Evolutionary conservation across 2,113 vertebrate genomes (phyloP), one percentile per base, ranked within the genome.

Genomic region (Vulpes vulpes): DNA sequence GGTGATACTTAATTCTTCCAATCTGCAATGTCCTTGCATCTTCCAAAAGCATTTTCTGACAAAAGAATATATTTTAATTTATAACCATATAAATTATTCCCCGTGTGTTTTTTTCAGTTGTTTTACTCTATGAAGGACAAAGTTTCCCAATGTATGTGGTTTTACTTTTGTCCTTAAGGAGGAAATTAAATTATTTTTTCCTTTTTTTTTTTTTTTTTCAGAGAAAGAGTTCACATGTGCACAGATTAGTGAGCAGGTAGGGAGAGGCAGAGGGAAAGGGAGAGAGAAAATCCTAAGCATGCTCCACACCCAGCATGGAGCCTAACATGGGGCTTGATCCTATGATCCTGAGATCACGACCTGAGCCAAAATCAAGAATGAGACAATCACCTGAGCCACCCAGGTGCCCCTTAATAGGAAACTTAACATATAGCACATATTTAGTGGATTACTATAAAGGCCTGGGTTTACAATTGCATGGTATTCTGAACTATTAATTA

Each of bases 31-130:
- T 20, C 84, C 90, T 80, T 80, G 2, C 79, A 53, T 76, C 23
- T 74, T 83, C 38, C 38, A 80, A 30, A 27, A 93, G 74, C 43
- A 76, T 93, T 94, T 96, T 93, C 38, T 74, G 64, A 84, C 38
- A 55, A 74, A 89, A 92, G 2, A 62, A 67, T 71, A 27, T 17
- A 43, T 84, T 80, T 91, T 83, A 91, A 43, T 89, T 93, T 93
- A 5, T 43, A 74, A 25, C 3, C 11, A 20, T 87, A 53, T 35
- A 35, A 35, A 35, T 62, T 83, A n/a, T 80, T 97, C 87, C 23
- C 10, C 10, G 27, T 74, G 0, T 79, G 43, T 92, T 89, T 67
- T 86, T 88, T 59, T 60, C 53, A 90, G 65, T 27, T 92, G 4
- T 19, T 71, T 93, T 79, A 67, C 32, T 93, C 11, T 22, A 57